Evolutionary conservation across 2,113 vertebrate species (phyloP).

Genomic region (Pygoscelis antarcticus): DNA sequence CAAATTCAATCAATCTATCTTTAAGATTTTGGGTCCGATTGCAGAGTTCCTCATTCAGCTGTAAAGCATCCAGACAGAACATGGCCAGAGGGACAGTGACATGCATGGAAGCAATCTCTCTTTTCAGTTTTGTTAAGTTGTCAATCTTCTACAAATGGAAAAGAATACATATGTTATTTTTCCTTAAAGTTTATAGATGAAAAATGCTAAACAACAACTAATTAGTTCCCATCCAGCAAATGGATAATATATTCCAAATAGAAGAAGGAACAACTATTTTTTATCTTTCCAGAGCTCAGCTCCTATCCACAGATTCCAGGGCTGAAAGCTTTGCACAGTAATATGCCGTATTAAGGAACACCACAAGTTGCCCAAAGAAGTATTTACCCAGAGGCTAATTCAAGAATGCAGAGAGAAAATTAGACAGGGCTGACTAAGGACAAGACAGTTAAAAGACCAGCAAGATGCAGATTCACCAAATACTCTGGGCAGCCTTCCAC

Average conservation of each 20-base stretch:
- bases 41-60: slow-evolving; percentile 85
- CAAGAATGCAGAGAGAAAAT: not conserved
- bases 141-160: slow-evolving; percentile 79
- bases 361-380: not conserved
- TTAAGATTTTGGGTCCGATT: slow-evolving; percentile 76
- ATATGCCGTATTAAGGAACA: not conserved
- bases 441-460: not conserved
- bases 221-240: not conserved
- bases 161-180: not conserved
- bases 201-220: not conserved
- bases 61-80: slow-evolving; percentile 84
- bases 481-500: not conserved
- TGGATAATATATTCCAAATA: not conserved
- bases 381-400: not conserved
- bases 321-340: not conserved
- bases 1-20: slow-evolving; percentile 77
- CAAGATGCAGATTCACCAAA: not conserved
- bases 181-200: not conserved
- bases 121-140: slow-evolving; percentile 72
- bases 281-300: not conserved
- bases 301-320: not conserved
- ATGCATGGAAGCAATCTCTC: slow-evolving; percentile 82
- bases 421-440: not conserved
- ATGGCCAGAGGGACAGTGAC: slow-evolving; percentile 84
- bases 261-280: not conserved